Percentiles rank a stretch among this genome's conserved stretches.
Evolutionary conservation across 2,888 invertebrate genomes (phyloP).

Genomic region (Tetropium fuscum): DNA sequence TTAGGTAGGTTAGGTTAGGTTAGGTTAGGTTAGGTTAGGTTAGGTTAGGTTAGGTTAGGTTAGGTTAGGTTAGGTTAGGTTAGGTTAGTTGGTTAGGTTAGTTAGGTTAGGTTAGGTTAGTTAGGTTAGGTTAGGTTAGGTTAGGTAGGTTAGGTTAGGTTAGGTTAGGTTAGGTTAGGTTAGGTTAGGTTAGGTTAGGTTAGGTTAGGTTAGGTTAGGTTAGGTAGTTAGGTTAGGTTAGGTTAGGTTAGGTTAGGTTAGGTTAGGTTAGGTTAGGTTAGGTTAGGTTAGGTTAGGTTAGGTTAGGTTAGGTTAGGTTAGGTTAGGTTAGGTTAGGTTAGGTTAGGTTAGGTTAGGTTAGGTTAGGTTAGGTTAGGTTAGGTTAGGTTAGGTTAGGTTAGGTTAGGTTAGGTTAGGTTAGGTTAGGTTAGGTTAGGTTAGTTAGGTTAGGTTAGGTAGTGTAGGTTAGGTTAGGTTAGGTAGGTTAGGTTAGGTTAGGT

Average conservation of each 20-base stretch:
- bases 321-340: conserved; percentile 11
- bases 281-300: conserved; percentile 8
- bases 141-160: conserved; percentile 3
- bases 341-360: conserved; percentile 20
- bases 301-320: conserved; percentile 12
- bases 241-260: conserved; percentile 6
- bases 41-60: conserved; percentile 38
- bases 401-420: conserved; percentile 32
- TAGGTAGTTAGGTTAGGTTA: neutral
- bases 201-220: conserved; percentile 12
- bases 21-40: conserved; percentile 35
- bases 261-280: conserved; percentile 12
- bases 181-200: conserved; percentile 14
- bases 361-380: conserved; percentile 31
- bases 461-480: neutral
- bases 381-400: conserved; percentile 28
- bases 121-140: conserved; percentile 13
- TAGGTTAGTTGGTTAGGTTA: conserved; percentile 30
- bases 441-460: conserved; percentile 24
- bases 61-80: conserved; percentile 38
- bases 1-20: neutral
- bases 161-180: conserved; percentile 34
- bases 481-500: conserved; percentile 5
- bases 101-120: conserved; percentile 33
- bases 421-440: conserved; percentile 21